These are phyloP conservation scores for Mesorhabditis spiculigera DNA, from an alignment of 2,888 invertebrate species.

Conservation along the genomic window DNA sequence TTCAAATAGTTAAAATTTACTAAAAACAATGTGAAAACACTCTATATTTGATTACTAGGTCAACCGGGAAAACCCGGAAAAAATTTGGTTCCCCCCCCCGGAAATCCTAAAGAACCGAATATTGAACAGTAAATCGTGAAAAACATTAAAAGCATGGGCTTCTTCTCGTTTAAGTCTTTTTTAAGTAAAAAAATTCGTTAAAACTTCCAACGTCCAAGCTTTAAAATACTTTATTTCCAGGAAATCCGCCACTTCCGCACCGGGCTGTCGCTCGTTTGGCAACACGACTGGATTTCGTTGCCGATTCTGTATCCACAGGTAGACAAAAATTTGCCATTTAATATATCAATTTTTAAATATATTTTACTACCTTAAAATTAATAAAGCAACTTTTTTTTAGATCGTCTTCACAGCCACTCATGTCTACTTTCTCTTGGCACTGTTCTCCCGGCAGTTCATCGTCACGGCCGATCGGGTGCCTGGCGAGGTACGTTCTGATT, in stretches of 20 bases:
- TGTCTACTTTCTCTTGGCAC: conserved; percentile 48
- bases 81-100: too few relatives aligned
- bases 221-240: conserved; percentile 12
- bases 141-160: too few relatives aligned
- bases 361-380: not conserved
- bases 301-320: conserved; percentile 29
- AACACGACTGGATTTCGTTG: conserved; percentile 42
- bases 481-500: not conserved
- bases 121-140: too few relatives aligned
- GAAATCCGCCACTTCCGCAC: conserved; percentile 33
- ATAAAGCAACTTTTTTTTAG: conserved; percentile 36
- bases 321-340: not conserved
- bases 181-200: not conserved
- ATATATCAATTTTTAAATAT: not conserved
- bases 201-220: too few relatives aligned
- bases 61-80: too few relatives aligned
- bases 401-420: conserved; percentile 46
- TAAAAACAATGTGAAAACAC: too few relatives aligned
- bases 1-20: too few relatives aligned
- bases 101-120: too few relatives aligned
- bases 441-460: conserved; percentile 36
- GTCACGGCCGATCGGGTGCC: conserved; percentile 5
- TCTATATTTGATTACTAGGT: too few relatives aligned
- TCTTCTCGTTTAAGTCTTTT: not conserved
- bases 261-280: conserved; percentile 34